phyloP scores from a whole-genome alignment of 2,797 vertebrate genomes.

The Craterocephalus amniculus region DNA sequence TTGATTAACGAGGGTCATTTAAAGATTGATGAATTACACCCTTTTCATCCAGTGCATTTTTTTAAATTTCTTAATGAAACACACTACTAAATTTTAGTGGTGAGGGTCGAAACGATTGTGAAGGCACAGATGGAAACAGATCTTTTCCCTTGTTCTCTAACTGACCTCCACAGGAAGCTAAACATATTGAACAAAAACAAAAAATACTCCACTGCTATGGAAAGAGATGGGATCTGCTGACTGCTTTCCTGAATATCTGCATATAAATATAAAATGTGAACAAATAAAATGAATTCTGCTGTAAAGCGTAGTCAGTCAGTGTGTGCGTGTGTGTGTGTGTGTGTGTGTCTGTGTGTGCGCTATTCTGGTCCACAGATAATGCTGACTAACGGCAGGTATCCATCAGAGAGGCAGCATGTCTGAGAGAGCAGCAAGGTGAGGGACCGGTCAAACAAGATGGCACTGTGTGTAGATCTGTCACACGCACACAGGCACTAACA shows the following conservation, averaged over 20 bases:
- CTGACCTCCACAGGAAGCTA: neutral
- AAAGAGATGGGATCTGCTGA: neutral
- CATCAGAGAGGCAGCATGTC: neutral
- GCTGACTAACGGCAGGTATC: neutral
- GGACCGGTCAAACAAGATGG: slow-evolving; percentile 22
- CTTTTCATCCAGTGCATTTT: neutral
- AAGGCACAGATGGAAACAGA: neutral
- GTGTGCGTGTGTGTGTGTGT: too few species aligned
- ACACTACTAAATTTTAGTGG: neutral
- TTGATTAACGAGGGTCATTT: neutral
- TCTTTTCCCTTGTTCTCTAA: neutral
- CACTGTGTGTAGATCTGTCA: neutral
- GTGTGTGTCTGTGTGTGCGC: too few species aligned
- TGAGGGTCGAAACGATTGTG: neutral
- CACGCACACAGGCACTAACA: slow-evolving; percentile 23
- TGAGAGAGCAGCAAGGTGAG: slow-evolving; percentile 30
- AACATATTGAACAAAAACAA: neutral
- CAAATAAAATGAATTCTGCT: slow-evolving; percentile 13
- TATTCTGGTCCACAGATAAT: neutral
- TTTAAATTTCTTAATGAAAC: neutral
- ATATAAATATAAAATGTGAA: slow-evolving; percentile 30
- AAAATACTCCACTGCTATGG: neutral
- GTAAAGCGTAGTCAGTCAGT: neutral
- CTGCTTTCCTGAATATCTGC: neutral
- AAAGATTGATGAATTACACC: neutral